These are phyloP conservation scores for Microtus richardsoni DNA, from an alignment of 2,113 vertebrate species.

Conservation along the genomic window DNA sequence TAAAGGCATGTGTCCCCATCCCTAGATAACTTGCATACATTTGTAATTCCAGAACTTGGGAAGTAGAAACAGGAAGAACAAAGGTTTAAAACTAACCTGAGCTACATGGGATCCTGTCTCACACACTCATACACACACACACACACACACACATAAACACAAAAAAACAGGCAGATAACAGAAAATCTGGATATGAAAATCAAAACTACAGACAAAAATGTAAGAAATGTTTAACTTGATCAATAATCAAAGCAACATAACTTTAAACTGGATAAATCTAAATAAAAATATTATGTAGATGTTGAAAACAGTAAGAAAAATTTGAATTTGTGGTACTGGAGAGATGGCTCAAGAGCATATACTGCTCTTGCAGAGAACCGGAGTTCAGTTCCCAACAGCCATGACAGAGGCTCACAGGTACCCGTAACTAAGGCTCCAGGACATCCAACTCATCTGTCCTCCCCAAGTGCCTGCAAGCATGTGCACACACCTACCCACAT, in stretches of 20 bases:
- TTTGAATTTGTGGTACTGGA: neutral
- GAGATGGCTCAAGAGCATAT: neutral
- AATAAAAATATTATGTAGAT: neutral
- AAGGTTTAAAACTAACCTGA: neutral
- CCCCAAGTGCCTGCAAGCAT: neutral
- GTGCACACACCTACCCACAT: neutral
- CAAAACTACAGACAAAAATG: neutral
- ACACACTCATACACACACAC: neutral
- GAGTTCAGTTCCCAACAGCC: neutral
- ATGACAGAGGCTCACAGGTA: neutral
- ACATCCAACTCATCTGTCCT: neutral
- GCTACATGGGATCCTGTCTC: neutral
- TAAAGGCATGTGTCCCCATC: neutral
- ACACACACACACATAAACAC: neutral
- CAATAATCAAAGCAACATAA: conserved; percentile 18
- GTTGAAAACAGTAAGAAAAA: neutral
- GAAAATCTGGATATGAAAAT: conserved; percentile 19
- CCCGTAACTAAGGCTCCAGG: neutral
- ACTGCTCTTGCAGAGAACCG: neutral
- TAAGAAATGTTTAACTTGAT: conserved; percentile 12
- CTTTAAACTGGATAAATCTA: conserved; percentile 48
- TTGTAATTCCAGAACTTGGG: neutral
- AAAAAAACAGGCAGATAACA: neutral
- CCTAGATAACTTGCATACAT: neutral
- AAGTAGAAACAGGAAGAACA: neutral